These are phyloP conservation scores for Cataglyphis hispanica DNA, from an alignment of 1,140 invertebrate genomes.

Conservation along the genomic window DNA sequence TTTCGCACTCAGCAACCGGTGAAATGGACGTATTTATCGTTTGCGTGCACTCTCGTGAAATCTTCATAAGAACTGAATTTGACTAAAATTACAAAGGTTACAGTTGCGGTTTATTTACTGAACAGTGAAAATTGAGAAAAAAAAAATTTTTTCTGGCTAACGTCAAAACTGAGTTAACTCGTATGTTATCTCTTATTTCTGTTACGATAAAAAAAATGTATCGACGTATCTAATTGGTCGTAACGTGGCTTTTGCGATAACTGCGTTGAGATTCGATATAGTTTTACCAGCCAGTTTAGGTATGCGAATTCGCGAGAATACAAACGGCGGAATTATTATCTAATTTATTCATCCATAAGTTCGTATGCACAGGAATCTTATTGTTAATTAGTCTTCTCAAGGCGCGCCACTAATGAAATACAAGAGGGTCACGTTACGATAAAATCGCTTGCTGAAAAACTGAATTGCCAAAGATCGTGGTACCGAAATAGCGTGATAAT, in stretches of 20 bases:
- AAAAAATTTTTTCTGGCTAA: background rate
- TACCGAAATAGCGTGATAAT: background rate
- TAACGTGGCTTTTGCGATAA: background rate
- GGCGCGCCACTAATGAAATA: constrained; percentile 34
- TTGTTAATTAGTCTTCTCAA: constrained; percentile 37
- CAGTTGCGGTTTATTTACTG: background rate
- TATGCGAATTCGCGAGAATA: background rate
- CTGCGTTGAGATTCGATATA: background rate
- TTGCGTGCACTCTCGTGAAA: background rate
- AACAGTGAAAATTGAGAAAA: background rate
- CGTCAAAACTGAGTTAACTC: background rate
- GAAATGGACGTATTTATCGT: background rate
- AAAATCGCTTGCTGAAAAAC: constrained; percentile 42
- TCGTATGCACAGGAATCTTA: constrained; percentile 18
- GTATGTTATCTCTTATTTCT: background rate
- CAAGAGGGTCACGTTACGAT: constrained; percentile 3
- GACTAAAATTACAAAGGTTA: background rate
- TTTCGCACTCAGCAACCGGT: background rate
- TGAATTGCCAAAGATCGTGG: constrained; percentile 6
- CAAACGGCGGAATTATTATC: background rate
- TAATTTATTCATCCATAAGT: constrained; percentile 26
- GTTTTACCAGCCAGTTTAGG: background rate
- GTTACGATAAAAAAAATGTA: background rate
- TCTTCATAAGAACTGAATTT: constrained; percentile 2
- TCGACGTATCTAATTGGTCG: background rate